Conservation (phyloP, 2,797 vertebrate genomes). For the Rousettus madagascariensis region DNA sequence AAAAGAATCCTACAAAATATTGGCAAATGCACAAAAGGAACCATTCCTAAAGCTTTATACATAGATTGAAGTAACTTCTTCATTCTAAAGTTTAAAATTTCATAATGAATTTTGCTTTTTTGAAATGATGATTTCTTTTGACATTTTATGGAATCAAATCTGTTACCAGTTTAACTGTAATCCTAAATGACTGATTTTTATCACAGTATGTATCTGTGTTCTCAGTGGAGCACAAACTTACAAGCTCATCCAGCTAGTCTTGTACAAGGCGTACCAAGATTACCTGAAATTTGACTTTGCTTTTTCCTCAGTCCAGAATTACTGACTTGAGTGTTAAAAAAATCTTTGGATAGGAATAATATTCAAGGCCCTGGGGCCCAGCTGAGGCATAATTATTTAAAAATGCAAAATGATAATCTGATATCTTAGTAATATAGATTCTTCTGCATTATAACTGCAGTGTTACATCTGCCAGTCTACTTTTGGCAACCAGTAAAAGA, state of each 20-base stretch:
- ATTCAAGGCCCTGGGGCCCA: neutral
- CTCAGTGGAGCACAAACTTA: neutral
- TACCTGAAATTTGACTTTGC: slow-evolving; percentile 26
- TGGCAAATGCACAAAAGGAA: slow-evolving; percentile 45
- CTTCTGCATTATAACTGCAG: slow-evolving; percentile 7
- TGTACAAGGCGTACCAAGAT: neutral
- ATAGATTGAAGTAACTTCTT: slow-evolving; percentile 44
- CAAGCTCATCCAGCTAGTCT: neutral
- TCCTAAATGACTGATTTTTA: slow-evolving; percentile 29
- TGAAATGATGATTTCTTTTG: slow-evolving; percentile 48
- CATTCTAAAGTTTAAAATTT: slow-evolving; percentile 53
- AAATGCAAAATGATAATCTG: neutral
- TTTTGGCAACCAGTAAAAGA: slow-evolving; percentile 4
- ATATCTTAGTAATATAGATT: neutral
- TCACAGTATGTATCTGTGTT: neutral
- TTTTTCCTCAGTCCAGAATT: slow-evolving; percentile 38
- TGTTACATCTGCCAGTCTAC: neutral
- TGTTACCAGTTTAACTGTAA: slow-evolving; percentile 14
- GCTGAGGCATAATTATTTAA: neutral
- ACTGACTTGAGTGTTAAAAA: slow-evolving; percentile 20
- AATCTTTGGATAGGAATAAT: neutral
- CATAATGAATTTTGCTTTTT: slow-evolving; percentile 40
- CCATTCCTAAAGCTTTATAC: slow-evolving; percentile 21
- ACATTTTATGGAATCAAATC: neutral
- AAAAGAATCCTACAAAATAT: slow-evolving; percentile 34